These are phyloP conservation scores for Sarcophaga rosellei DNA, from an alignment of 2,888 invertebrate genomes.

Conservation along the genomic window DNA sequence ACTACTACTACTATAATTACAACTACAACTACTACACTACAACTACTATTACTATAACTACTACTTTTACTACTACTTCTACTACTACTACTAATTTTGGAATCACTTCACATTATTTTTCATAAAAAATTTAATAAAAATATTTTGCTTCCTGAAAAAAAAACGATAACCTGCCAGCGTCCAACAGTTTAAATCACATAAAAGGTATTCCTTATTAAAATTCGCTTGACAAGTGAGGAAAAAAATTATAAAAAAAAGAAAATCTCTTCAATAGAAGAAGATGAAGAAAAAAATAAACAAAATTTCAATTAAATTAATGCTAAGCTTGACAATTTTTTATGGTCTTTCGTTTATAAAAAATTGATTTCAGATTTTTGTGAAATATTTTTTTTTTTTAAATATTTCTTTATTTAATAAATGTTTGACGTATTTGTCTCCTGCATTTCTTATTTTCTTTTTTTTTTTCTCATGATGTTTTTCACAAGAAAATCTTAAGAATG, in stretches of 20 bases:
- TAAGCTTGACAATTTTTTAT: slow-evolving; percentile 55
- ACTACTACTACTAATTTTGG: too few species aligned
- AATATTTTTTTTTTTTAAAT: not conserved
- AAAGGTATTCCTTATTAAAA: too few species aligned
- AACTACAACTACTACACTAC: too few species aligned
- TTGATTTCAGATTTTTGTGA: not conserved
- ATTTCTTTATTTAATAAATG: slow-evolving; percentile 10
- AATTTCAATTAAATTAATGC: slow-evolving; percentile 73
- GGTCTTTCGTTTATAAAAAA: not conserved
- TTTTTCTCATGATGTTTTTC: not conserved
- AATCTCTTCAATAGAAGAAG: not conserved
- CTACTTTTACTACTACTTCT: too few species aligned
- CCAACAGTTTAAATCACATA: too few species aligned
- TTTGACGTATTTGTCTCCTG: not conserved
- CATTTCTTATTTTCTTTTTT: not conserved
- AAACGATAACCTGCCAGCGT: too few species aligned
- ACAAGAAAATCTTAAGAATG: not conserved
- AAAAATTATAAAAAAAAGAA: not conserved
- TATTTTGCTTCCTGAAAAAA: too few species aligned
- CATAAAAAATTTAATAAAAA: too few species aligned
- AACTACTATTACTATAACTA: too few species aligned
- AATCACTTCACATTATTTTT: too few species aligned
- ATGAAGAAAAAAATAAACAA: not conserved
- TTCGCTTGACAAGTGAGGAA: not conserved
- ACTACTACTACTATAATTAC: too few species aligned